Percentiles rank a stretch among this genome's conserved stretches.
These are phyloP conservation scores for Alsophila aescularia DNA, from an alignment of 2,888 invertebrate species.

Conservation along the genomic window DNA sequence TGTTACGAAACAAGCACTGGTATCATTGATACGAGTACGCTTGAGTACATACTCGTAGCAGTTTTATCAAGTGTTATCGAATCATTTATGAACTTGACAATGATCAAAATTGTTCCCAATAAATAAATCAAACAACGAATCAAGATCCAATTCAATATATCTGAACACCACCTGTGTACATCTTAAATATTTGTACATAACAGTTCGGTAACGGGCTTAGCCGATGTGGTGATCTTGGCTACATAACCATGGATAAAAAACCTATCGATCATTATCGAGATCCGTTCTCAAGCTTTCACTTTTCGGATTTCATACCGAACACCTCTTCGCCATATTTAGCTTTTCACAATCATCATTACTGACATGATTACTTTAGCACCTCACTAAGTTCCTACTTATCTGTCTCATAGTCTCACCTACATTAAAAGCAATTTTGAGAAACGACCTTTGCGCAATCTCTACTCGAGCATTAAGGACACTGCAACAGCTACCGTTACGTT, in stretches of 20 bases:
- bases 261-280: conserved; percentile 42
- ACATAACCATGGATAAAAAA: conserved; percentile 38
- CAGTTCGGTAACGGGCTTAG: conserved; percentile 26
- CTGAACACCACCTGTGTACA: conserved; percentile 33
- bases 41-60: not conserved
- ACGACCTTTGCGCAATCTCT: conserved; percentile 71
- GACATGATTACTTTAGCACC: conserved; percentile 11
- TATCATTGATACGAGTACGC: no score
- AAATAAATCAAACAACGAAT: conserved; percentile 25
- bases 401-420: conserved; percentile 42
- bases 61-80: conserved; percentile 3
- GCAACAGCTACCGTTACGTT: conserved; percentile 53
- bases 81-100: conserved; percentile 19
- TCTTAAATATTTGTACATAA: conserved; percentile 31
- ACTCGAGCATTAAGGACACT: conserved; percentile 72
- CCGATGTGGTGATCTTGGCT: conserved; percentile 16
- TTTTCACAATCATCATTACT: conserved; percentile 22
- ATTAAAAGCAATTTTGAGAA: conserved; percentile 58
- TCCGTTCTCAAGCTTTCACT: conserved; percentile 63
- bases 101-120: conserved; percentile 17
- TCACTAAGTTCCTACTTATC: not conserved
- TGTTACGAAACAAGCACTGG: not conserved
- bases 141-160: conserved; percentile 29
- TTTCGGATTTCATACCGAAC: conserved; percentile 49
- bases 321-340: conserved; percentile 21